A percentile compares a stretch with the other conserved stretches of the same genome.
Evolutionary conservation across 2,888 invertebrate species (phyloP).

Genomic region (Mythimna loreyi): DNA sequence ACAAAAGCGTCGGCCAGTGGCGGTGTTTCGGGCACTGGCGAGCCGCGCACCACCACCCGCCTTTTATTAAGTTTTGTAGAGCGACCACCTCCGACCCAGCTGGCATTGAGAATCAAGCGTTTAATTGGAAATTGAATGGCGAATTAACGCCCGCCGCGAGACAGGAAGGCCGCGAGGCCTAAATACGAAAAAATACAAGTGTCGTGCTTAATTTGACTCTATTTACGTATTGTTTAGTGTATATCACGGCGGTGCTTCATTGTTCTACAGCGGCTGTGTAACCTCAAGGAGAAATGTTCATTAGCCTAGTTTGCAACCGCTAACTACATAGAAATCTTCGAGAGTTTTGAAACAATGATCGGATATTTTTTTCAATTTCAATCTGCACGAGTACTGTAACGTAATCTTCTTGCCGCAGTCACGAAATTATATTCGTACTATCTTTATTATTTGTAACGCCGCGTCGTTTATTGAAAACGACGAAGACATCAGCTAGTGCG

Average conservation of each 20-base stretch:
- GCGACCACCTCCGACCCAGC: constrained; percentile 85
- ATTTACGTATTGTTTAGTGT: constrained; percentile 66
- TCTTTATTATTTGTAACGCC: constrained; percentile 59
- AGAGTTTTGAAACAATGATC: constrained; percentile 79
- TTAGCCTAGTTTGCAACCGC: constrained; percentile 69
- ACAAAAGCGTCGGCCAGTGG: constrained; percentile 83
- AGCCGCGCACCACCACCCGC: constrained; percentile 84
- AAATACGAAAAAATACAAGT: constrained; percentile 82
- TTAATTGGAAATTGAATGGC: constrained; percentile 90
- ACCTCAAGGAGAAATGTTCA: constrained; percentile 74
- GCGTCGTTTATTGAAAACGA: constrained; percentile 57
- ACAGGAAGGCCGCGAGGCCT: constrained; percentile 87
- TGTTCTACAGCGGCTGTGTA: constrained; percentile 64
- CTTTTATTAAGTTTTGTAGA: constrained; percentile 87
- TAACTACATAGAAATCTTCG: constrained; percentile 74
- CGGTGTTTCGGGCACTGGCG: constrained; percentile 84
- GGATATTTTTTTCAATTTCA: constrained; percentile 78
- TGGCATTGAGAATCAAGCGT: constrained; percentile 90
- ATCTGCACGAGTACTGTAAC: constrained; percentile 77
- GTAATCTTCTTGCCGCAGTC: constrained; percentile 75
- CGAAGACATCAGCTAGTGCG: constrained; percentile 49
- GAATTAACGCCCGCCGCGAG: constrained; percentile 83
- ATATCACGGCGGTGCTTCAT: constrained; percentile 62
- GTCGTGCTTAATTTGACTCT: constrained; percentile 73
- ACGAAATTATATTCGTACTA: constrained; percentile 68